Evolutionary conservation across 2,797 vertebrate species (phyloP), one percentile per base, ranked within the genome.

Genomic region (Cephalopachus bancanus): DNA sequence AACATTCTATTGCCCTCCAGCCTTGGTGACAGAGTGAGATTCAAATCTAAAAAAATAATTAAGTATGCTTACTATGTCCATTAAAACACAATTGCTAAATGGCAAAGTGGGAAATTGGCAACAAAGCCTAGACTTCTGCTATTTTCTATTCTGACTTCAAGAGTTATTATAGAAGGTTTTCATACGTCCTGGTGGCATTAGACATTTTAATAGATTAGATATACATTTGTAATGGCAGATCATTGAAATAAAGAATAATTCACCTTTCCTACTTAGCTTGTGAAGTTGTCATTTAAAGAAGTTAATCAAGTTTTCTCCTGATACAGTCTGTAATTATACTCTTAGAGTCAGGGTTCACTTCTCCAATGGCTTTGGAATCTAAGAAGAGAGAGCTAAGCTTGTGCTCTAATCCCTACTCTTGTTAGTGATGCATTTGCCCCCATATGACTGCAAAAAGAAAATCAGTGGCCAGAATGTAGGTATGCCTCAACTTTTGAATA

Each of bases 61-160:
- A 33, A 37, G 3, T 24, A 75, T 44, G 59, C 37, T 69, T 44
- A 33, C 5, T 8, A 12, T 44, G 1, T 7, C 7, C 28, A 20
- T 59, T 44, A 10, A 85, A 59, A 59, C 9, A 80, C 0, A 64
- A 44, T 6, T 93, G 22, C 22, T 55, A 75, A 22, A 30, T 24
- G 4, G 10, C 44, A 20, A 67, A 80, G 16, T 5, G 24, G 24
- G 49, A 1, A 55, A 30, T 71, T 49, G 33, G 72, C 15, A 72
- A 26, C 4, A 55, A 81, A 89, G 1, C 10, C 19, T 26, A 28
- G 44, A 49, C 5, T 19, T 33, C 10, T 17, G 49, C 1, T 8
- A 69, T 69, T 78, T 72, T 33, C 57, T 94, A n/a, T 7, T 37
- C 22, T 75, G 12, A 64, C 15, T 81, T 84, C 19, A 67, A 94